These are phyloP conservation scores for Periplaneta americana DNA, from an alignment of 1,140 invertebrate species.

Conservation along the genomic window DNA sequence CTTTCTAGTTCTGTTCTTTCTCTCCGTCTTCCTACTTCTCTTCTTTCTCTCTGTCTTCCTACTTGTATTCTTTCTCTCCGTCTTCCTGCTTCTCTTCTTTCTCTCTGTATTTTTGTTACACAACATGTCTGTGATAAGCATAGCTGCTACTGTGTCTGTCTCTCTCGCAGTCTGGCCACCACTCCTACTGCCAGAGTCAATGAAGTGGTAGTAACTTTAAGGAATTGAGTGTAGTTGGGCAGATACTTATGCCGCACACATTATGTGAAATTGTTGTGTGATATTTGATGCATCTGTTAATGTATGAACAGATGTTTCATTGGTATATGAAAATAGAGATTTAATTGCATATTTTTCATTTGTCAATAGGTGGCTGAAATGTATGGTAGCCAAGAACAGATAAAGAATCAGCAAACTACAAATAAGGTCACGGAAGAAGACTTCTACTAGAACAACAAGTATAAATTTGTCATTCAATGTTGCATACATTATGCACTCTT, in stretches of 20 bases:
- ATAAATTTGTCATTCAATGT: too few relatives aligned
- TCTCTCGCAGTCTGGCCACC: neutral
- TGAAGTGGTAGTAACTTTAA: neutral
- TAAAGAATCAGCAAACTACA: slow-evolving; percentile 66
- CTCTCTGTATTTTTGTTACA: too few relatives aligned
- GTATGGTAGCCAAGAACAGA: slow-evolving; percentile 89
- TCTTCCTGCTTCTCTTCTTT: too few relatives aligned
- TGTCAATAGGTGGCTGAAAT: slow-evolving; percentile 51
- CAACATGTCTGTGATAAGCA: too few relatives aligned
- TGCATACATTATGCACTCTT: too few relatives aligned
- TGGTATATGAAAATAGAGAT: neutral
- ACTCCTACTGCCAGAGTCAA: neutral
- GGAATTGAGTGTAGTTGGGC: neutral
- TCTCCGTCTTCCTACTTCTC: too few relatives aligned
- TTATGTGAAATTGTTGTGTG: slow-evolving; percentile 9
- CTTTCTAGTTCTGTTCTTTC: too few relatives aligned
- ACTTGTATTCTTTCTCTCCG: too few relatives aligned
- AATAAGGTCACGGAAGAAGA: slow-evolving; percentile 50
- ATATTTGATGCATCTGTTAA: too few relatives aligned
- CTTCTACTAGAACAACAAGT: slow-evolving; percentile 53
- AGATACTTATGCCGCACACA: neutral
- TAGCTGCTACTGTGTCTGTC: too few relatives aligned
- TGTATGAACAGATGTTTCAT: neutral
- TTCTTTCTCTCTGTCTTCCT: too few relatives aligned
- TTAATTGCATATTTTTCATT: neutral